A percentile compares a stretch with the other conserved stretches of the same genome.
phyloP scores from a whole-genome alignment of 2,888 invertebrate genomes.

The Lycocerus yunnanus region DNA sequence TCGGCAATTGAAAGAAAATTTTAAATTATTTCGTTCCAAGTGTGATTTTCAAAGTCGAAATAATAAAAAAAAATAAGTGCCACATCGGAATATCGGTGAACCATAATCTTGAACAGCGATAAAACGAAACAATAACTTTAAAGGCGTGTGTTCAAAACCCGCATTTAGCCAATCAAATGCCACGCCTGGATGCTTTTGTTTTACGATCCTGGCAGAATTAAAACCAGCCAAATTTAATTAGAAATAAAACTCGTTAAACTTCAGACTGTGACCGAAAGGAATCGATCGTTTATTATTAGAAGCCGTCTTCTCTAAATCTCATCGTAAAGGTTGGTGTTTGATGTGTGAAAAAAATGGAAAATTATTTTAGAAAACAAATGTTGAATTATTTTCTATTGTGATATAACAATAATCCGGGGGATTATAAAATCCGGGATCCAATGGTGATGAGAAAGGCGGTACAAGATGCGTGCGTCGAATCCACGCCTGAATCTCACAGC shows the following conservation, averaged over 20 bases:
- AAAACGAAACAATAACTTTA: slow-evolving; percentile 48
- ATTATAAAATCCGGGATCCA: slow-evolving; percentile 36
- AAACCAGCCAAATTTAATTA: slow-evolving; percentile 56
- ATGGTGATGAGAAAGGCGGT: slow-evolving; percentile 48
- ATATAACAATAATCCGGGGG: slow-evolving; percentile 31
- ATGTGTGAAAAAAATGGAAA: background rate
- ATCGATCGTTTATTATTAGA: background rate
- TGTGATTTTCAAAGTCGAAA: background rate
- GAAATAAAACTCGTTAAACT: slow-evolving; percentile 42
- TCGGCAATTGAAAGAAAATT: background rate
- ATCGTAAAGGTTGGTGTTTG: background rate
- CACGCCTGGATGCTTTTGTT: slow-evolving; percentile 43
- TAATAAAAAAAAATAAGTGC: background rate
- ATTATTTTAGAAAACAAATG: background rate
- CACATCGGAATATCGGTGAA: slow-evolving; percentile 25
- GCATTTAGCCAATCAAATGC: slow-evolving; percentile 47
- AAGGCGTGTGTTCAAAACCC: slow-evolving; percentile 42
- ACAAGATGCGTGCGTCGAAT: slow-evolving; percentile 45
- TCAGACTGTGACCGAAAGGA: slow-evolving; percentile 29
- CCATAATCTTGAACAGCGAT: slow-evolving; percentile 34
- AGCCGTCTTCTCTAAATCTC: background rate
- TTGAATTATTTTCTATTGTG: background rate
- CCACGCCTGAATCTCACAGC: slow-evolving; percentile 38
- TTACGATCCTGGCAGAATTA: slow-evolving; percentile 51
- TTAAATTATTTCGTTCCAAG: background rate